Conservation (phyloP, 2,888 invertebrate genomes). For the Cephus pygmeus region DNA sequence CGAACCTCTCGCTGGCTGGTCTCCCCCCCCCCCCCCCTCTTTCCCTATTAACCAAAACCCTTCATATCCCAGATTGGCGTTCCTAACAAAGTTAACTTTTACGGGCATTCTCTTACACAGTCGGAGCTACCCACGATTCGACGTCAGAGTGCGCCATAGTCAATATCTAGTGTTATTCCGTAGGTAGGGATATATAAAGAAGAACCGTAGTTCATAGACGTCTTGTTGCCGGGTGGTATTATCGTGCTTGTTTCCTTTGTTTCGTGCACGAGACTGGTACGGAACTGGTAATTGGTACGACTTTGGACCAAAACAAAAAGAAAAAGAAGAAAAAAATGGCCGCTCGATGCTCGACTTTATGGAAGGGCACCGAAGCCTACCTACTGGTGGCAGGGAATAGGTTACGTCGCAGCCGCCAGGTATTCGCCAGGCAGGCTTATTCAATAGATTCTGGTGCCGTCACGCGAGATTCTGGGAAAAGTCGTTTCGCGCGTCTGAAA, state of each 20-base stretch:
- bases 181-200: neutral
- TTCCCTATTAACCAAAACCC: no score
- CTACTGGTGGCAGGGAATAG: neutral
- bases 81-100: constrained; percentile 51
- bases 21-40: no score
- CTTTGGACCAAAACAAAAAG: neutral
- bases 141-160: neutral
- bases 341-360: neutral
- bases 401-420: neutral
- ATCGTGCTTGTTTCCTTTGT: neutral
- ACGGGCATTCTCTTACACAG: neutral
- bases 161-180: neutral
- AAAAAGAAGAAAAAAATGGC: neutral
- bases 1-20: neutral
- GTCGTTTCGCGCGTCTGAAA: constrained; percentile 58
- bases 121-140: neutral
- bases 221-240: neutral
- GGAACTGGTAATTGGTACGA: neutral
- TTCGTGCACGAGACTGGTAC: constrained; percentile 1
- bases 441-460: constrained; percentile 60
- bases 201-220: neutral
- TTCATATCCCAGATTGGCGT: constrained; percentile 4
- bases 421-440: constrained; percentile 29
- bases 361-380: neutral
- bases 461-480: constrained; percentile 65